Percentiles rank a stretch among this genome's conserved stretches.
phyloP scores from a whole-genome alignment of 2,888 invertebrate species.

The Empis livida region DNA sequence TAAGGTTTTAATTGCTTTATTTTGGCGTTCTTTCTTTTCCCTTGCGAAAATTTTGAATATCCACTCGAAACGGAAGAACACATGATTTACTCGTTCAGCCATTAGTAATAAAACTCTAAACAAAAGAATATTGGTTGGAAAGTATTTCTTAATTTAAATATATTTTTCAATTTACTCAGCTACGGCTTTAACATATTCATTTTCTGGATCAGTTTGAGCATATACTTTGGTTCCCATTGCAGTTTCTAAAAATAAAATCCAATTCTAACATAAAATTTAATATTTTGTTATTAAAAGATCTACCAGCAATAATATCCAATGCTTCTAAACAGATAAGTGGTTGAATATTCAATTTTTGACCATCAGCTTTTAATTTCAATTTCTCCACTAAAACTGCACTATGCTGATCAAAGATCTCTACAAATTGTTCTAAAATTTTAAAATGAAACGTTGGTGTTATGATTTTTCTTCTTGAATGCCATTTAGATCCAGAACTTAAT shows the following conservation, averaged over 20 bases:
- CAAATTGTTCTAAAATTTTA: constrained; percentile 58
- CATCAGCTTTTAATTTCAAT: constrained; percentile 35
- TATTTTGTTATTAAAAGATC: no score
- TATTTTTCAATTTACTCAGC: constrained; percentile 42
- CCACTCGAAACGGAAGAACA: constrained; percentile 18
- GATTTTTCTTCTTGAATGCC: constrained; percentile 54
- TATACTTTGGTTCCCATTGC: constrained; percentile 29
- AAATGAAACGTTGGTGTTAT: constrained; percentile 71
- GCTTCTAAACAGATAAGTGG: constrained; percentile 45
- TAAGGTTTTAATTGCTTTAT: constrained; percentile 20
- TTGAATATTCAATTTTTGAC: constrained; percentile 40
- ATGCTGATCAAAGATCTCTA: constrained; percentile 55
- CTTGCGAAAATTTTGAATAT: constrained; percentile 20
- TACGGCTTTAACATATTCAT: constrained; percentile 56
- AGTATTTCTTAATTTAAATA: no score
- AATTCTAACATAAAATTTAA: not conserved
- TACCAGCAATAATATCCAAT: constrained; percentile 42
- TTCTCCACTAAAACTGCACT: constrained; percentile 43
- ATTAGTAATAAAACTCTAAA: constrained; percentile 20
- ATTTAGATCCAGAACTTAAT: constrained; percentile 37
- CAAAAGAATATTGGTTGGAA: no score
- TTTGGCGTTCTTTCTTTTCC: constrained; percentile 16
- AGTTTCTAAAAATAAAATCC: constrained; percentile 17
- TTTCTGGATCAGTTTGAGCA: constrained; percentile 45
- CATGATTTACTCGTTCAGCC: constrained; percentile 20